Evolutionary conservation across 2,113 vertebrate species (phyloP), one percentile per base, ranked within the genome.

Genomic region (Petromus typicus): DNA sequence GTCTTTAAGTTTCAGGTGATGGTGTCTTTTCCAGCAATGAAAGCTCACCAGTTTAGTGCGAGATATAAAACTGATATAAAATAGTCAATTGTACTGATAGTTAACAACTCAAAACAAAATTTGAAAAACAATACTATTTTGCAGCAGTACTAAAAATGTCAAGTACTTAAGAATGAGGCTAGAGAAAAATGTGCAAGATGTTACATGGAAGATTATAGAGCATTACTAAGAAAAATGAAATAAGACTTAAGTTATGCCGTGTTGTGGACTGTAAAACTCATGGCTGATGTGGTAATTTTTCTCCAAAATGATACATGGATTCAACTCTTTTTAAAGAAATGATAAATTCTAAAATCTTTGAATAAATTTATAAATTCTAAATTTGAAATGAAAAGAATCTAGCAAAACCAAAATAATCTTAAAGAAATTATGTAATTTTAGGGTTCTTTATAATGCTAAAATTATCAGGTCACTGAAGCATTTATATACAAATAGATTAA

Each of bases 21-120:
- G n/a, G 67, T 71, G 67, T 71, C 23, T 71, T 71, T n/a, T n/a
- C 16, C 30, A 67, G 64, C 64, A n/a, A 67, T n/a, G 64, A 34
- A 67, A n/a, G 13, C 4, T n/a, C 0, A 34, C 8, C 16, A 67
- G 8, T 67, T 23, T 22, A 43, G 22, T 83, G 2, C 7, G 64
- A 12, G 8, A 43, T 64, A 40, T 22, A 59, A 43, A 11, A 69
- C 51, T 93, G n/a, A 64, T 82, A 83, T 48, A 64, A 61, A 78
- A n/a, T 7, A 71, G n/a, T 37, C 43, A 78, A 14, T 17, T 45
- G 30, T 66, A 66, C 17, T 76, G 86, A 12, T 25, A 91, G 8
- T 82, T 89, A 94, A 51, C 17, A 57, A 23, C 20, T 85, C 20
- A 90, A 94, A 93, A 45, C 18, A 89, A 86, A 92, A 81, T 76